Percentiles rank a stretch among this genome's conserved stretches.
These are phyloP conservation scores for Augochlorella aurata DNA, from an alignment of 2,888 invertebrate species.

Conservation along the genomic window DNA sequence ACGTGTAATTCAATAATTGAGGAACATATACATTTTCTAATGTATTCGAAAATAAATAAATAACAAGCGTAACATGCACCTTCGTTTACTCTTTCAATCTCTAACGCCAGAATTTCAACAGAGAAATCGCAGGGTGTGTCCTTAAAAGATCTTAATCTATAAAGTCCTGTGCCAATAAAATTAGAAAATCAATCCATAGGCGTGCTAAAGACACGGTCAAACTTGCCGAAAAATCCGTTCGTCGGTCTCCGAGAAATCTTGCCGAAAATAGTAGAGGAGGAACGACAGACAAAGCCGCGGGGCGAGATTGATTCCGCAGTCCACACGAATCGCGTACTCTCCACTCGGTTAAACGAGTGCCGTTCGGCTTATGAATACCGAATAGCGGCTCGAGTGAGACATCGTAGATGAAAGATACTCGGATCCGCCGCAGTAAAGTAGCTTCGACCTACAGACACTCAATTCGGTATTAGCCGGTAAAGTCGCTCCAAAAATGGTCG, in stretches of 20 bases:
- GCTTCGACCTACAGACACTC: conserved; percentile 9
- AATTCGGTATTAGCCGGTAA: conserved; percentile 8
- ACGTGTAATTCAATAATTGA: too few species aligned
- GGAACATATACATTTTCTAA: too few species aligned
- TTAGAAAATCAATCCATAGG: too few species aligned
- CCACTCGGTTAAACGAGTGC: neutral
- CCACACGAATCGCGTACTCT: neutral
- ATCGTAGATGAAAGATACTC: neutral
- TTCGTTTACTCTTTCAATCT: too few species aligned
- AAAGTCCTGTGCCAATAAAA: too few species aligned
- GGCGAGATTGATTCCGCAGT: neutral
- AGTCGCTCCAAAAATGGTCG: conserved; percentile 5
- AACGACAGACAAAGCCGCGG: neutral
- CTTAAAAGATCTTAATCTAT: too few species aligned
- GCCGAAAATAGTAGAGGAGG: neutral
- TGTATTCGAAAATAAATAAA: too few species aligned
- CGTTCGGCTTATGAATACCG: neutral
- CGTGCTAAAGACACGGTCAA: too few species aligned
- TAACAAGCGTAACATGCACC: too few species aligned
- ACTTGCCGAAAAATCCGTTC: too few species aligned
- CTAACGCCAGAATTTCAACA: too few species aligned
- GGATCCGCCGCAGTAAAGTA: neutral
- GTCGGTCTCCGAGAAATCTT: neutral
- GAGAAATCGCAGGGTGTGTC: too few species aligned
- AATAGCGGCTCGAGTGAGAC: neutral